Base-by-base conservation (phyloP, 2,888 invertebrate genomes). In the Acronicta leporina region DNA sequence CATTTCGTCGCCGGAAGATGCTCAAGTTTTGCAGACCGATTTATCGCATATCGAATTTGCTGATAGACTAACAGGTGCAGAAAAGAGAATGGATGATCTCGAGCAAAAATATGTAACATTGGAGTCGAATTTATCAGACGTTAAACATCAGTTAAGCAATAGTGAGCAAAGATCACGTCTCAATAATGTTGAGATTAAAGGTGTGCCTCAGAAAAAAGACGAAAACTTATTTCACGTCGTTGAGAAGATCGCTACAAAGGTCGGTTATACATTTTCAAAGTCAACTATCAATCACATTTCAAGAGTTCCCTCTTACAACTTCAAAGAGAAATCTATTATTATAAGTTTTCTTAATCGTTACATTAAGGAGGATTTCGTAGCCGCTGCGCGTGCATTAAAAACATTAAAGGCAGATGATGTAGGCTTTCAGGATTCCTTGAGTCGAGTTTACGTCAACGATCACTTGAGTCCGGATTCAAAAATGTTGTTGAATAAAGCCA, bases 101-200 rank as follows among this genome's bases (percentile, higher is more conserved):
- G 33, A 35, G 33, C 33, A 35, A 11, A 35, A 35, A 35, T 35
- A 35, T 35, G 33, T 35, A 11, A 5, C 3, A 35, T 35, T 35
- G 33, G 33, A 35, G 33, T 35, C 33, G 33, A 35, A 5, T 35
- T 35, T 35, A 35, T 35, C 33, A 5, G 33, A 35, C 0, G 33
- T 11, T 35, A 35, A 35, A 11, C 33, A 3, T 35, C 33, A 35
- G 33, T 11, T 35, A 35, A 11, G 33, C 33, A 35, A 35, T 5
- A 35, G 33, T 11, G 33, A 35, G 33, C 33, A 35, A 5, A 35
- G 33, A 35, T 14, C 41, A 9, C 41, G 41, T 15, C 41, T 42
- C 9, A 42, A 42, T 42, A 42, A 42, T 42, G 15, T 42, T 9
- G 41, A 42, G 41, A 42, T 42, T 16, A 42, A 15, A 42, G 41